Percentiles rank a stretch among this genome's conserved stretches.
These are phyloP conservation scores for Gonioctena quinquepunctata DNA, from an alignment of 1,140 invertebrate species.

Conservation along the genomic window DNA sequence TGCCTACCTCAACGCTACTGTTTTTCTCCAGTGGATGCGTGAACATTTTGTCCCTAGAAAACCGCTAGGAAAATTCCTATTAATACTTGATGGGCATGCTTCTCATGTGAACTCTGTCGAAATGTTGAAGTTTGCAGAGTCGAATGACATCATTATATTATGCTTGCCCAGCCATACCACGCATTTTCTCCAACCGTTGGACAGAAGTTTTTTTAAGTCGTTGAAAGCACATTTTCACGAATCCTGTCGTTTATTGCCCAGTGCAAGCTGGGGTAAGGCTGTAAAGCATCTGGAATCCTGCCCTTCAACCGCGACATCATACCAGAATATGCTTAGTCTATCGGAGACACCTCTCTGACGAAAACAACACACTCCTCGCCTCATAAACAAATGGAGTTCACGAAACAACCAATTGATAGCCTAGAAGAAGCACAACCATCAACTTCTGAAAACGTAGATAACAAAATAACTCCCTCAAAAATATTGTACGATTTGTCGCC, in stretches of 20 bases:
- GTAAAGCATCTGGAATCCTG: not conserved
- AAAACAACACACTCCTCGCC: too few relatives aligned
- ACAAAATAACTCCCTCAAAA: not conserved
- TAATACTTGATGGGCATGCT: constrained; percentile 49
- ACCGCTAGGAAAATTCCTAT: constrained; percentile 38
- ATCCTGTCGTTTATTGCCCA: not conserved
- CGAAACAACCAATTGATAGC: not conserved
- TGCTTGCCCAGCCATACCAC: constrained; percentile 48
- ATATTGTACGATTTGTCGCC: not conserved
- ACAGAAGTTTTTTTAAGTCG: constrained; percentile 26
- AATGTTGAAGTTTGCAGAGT: constrained; percentile 33
- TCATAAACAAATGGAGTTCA: not conserved
- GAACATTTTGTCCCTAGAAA: constrained; percentile 46
- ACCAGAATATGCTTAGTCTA: not conserved
- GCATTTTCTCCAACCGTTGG: constrained; percentile 42
- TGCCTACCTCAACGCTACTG: constrained; percentile 47
- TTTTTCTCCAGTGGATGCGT: constrained; percentile 51
- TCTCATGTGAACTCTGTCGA: constrained; percentile 37
- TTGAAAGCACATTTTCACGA: constrained; percentile 26
- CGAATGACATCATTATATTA: constrained; percentile 27
- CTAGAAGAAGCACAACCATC: not conserved
- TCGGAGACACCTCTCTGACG: not conserved
- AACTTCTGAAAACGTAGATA: not conserved
- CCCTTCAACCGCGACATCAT: not conserved
- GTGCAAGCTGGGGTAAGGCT: not conserved